phyloP scores from a whole-genome alignment of 2,888 invertebrate genomes.

The Heteropelma amictum region DNA sequence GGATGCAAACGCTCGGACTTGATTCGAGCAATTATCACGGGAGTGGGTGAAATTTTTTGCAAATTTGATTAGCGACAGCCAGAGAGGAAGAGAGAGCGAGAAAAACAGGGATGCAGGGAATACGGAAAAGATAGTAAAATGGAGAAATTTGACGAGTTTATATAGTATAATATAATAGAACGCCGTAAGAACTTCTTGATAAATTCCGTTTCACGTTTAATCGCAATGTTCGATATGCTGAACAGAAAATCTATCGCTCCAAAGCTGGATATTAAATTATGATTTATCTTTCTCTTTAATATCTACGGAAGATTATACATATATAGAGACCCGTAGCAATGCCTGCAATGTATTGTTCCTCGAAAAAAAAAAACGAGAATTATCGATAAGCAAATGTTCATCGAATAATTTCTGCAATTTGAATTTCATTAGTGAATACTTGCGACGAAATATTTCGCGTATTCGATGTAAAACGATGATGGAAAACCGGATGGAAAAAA shows the following conservation, averaged over 20 bases:
- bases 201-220: conserved; percentile 27
- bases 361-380: background rate
- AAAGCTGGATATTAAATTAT: conserved; percentile 29
- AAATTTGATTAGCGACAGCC: conserved; percentile 52
- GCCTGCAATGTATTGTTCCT: background rate
- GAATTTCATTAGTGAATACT: no score
- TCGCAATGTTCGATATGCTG: conserved; percentile 21
- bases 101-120: conserved; percentile 20
- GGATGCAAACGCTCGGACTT: conserved; percentile 34
- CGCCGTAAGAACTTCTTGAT: background rate
- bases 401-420: no score
- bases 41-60: conserved; percentile 36
- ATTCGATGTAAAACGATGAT: background rate
- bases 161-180: conserved; percentile 24
- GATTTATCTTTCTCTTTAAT: conserved; percentile 12
- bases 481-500: background rate
- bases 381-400: background rate
- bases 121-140: conserved; percentile 4
- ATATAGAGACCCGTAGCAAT: background rate
- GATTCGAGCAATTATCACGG: conserved; percentile 49
- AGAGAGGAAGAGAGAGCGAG: conserved; percentile 6
- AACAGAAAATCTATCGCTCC: conserved; percentile 15
- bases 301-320: background rate
- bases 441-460: no score
- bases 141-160: conserved; percentile 28